Evolutionary conservation across 2,797 vertebrate genomes (phyloP).

Genomic region (Ara ararauna): DNA sequence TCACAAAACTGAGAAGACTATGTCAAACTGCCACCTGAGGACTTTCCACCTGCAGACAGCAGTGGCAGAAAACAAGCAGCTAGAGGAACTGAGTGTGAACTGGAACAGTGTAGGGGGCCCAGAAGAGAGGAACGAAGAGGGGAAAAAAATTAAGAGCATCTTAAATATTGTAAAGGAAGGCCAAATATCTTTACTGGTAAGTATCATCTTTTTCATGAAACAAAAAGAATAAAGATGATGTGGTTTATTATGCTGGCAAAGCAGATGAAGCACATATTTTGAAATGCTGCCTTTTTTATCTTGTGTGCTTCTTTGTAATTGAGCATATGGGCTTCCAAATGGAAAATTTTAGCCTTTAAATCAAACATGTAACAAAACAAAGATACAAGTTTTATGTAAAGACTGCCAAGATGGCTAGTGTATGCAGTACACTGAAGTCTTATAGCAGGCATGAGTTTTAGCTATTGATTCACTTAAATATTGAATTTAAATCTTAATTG

Average conservation of each 20-base stretch:
- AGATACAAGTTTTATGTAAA: background rate
- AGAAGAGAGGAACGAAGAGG: slow-evolving; percentile 84
- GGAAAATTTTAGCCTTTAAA: background rate
- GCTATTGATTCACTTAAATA: background rate
- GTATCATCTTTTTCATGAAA: slow-evolving; percentile 37
- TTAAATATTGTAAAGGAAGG: slow-evolving; percentile 96
- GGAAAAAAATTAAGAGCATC: slow-evolving; percentile 93
- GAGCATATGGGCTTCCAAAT: background rate
- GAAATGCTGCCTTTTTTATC: background rate
- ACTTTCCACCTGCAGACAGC: slow-evolving; percentile 79
- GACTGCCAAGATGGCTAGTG: background rate
- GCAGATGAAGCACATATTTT: background rate
- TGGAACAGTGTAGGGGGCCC: slow-evolving; percentile 76
- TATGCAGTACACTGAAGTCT: background rate
- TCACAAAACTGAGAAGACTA: slow-evolving; percentile 77
- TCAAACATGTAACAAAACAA: background rate
- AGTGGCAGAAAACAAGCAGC: slow-evolving; percentile 71
- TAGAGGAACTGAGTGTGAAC: slow-evolving; percentile 78
- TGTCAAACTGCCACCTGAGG: slow-evolving; percentile 78
- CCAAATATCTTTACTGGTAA: slow-evolving; percentile 91
- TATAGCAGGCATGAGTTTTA: background rate
- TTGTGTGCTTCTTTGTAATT: background rate
- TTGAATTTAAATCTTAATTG: background rate
- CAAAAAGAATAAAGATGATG: background rate
- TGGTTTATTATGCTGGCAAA: background rate